Percentiles rank a stretch among this genome's conserved stretches.
These are phyloP conservation scores for Corythornis leucogaster DNA, from an alignment of 2,797 vertebrate species.

Conservation along the genomic window DNA sequence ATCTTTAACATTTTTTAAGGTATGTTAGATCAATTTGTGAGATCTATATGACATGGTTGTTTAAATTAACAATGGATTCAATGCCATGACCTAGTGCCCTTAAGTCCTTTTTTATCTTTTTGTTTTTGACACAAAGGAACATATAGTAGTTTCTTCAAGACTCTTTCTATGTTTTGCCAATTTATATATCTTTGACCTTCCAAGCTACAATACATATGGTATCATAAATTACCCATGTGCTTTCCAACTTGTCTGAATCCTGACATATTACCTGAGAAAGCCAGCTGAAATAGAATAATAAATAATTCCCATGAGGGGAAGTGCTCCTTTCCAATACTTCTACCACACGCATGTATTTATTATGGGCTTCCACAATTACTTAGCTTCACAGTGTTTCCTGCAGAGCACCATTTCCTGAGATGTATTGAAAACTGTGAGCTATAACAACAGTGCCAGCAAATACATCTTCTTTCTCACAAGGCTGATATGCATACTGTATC, in stretches of 20 bases:
- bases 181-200: constrained; percentile 28
- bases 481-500: background rate
- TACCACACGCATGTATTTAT: background rate
- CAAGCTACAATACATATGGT: background rate
- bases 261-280: constrained; percentile 36
- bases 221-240: background rate
- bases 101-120: background rate
- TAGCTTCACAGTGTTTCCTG: background rate
- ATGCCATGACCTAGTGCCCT: background rate
- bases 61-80: background rate
- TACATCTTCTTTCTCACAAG: background rate
- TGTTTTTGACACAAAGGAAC: background rate
- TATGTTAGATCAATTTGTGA: background rate
- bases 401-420: background rate
- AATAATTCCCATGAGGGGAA: background rate
- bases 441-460: background rate
- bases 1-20: background rate
- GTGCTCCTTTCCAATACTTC: background rate
- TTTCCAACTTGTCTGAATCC: background rate
- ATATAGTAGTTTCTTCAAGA: background rate
- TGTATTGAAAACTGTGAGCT: background rate
- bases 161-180: background rate
- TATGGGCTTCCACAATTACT: background rate
- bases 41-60: background rate
- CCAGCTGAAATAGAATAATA: constrained; percentile 39